Percentiles rank a stretch among this genome's conserved stretches.
These are phyloP conservation scores for Drosophila subsilvestris DNA, from an alignment of 2,888 invertebrate genomes.

Conservation along the genomic window DNA sequence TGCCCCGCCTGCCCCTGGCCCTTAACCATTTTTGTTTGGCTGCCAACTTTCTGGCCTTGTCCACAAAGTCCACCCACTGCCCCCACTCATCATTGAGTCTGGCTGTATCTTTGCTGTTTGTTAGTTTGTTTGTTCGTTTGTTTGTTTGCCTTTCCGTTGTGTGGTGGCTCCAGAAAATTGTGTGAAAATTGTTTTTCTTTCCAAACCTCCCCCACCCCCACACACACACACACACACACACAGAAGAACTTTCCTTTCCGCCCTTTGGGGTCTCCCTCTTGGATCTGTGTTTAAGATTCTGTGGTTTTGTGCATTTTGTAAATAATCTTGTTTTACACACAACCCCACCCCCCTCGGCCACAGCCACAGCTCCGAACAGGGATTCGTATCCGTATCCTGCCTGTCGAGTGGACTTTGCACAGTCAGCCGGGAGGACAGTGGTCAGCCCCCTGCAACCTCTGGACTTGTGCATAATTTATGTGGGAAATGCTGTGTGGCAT, in stretches of 20 bases:
- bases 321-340: slow-evolving; percentile 75
- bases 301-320: slow-evolving; percentile 75
- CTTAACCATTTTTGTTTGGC: slow-evolving; percentile 18
- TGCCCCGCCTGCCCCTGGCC: slow-evolving; percentile 15
- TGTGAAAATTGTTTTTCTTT: slow-evolving; percentile 78
- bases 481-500: slow-evolving; percentile 45
- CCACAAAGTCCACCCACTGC: slow-evolving; percentile 26
- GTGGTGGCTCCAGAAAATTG: slow-evolving; percentile 62
- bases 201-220: too few relatives aligned
- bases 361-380: neutral
- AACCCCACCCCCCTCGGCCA: slow-evolving; percentile 3
- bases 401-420: slow-evolving; percentile 28
- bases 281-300: slow-evolving; percentile 70
- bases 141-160: slow-evolving; percentile 36
- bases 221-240: neutral
- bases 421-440: slow-evolving; percentile 33
- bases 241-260: slow-evolving; percentile 23
- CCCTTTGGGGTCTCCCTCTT: neutral
- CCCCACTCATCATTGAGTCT: neutral
- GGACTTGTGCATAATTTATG: slow-evolving; percentile 69
- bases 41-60: slow-evolving; percentile 49
- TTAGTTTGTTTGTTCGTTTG: slow-evolving; percentile 31
- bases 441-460: slow-evolving; percentile 44
- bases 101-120: slow-evolving; percentile 1
- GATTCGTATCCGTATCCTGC: neutral